Conservation (phyloP, 2,113 vertebrate genomes). For the Argyrosomus japonicus region DNA sequence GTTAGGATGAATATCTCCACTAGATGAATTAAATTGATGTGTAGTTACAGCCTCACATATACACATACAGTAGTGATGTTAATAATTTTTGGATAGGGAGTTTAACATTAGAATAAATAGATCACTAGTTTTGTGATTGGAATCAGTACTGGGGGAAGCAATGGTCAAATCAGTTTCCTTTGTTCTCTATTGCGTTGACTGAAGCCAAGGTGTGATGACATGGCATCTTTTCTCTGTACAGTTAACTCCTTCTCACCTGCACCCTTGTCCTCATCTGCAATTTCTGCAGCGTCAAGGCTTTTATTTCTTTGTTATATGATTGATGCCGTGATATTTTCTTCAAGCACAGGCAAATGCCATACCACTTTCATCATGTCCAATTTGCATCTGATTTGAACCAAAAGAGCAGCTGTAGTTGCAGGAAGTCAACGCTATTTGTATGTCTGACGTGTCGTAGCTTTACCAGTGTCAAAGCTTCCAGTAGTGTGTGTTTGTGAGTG, state of each 20-base stretch:
- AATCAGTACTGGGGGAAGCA: not conserved
- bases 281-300: not conserved
- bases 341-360: not conserved
- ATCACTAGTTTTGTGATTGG: not conserved
- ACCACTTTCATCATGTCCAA: not conserved
- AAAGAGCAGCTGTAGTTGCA: not conserved
- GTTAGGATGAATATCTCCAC: not conserved
- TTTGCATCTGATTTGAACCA: conserved; percentile 10
- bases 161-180: not conserved
- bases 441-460: not conserved
- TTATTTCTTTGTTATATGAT: not conserved
- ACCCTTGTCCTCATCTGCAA: not conserved
- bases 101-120: not conserved
- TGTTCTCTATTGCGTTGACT: not conserved
- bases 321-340: conserved; percentile 8
- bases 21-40: not conserved
- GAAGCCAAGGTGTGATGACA: not conserved
- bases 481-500: conserved; percentile 6
- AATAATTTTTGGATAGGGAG: not conserved
- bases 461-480: not conserved
- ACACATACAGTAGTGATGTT: not conserved
- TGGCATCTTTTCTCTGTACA: not conserved
- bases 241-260: not conserved
- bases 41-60: too few relatives aligned
- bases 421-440: not conserved